Conservation (phyloP, 2,888 invertebrate genomes). For the Coronaproctus castanopsis region DNA sequence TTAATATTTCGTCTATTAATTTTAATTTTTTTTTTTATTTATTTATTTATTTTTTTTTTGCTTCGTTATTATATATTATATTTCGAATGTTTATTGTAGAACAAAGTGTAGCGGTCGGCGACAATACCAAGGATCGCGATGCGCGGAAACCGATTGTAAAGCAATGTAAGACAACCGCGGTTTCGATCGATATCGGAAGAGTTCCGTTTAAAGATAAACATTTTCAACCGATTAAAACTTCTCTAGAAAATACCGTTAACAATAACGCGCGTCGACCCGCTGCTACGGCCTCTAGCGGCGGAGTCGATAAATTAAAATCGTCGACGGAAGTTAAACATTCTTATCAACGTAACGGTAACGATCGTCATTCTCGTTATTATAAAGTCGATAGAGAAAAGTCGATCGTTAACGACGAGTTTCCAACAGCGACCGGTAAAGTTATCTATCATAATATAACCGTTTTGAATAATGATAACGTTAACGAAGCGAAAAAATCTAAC, state of each 20-base stretch:
- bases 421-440: neutral
- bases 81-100: no score
- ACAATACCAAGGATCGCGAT: no score
- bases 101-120: no score
- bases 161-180: neutral
- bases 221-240: neutral
- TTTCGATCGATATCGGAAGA: neutral
- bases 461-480: neutral
- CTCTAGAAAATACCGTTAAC: neutral
- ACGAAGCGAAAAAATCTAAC: neutral
- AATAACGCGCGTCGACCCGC: neutral
- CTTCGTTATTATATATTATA: no score
- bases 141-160: neutral
- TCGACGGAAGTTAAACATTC: neutral
- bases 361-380: no score
- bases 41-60: no score
- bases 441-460: conserved; percentile 3
- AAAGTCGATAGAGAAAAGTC: neutral
- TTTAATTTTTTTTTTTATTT: no score
- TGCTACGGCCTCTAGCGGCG: neutral
- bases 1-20: no score
- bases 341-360: neutral
- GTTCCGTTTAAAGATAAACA: neutral
- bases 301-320: neutral
- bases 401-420: neutral